Percentiles rank a stretch among this genome's conserved stretches.
phyloP scores from a whole-genome alignment of 2,113 vertebrate species.

The Ophthalmolycus amberensis region DNA sequence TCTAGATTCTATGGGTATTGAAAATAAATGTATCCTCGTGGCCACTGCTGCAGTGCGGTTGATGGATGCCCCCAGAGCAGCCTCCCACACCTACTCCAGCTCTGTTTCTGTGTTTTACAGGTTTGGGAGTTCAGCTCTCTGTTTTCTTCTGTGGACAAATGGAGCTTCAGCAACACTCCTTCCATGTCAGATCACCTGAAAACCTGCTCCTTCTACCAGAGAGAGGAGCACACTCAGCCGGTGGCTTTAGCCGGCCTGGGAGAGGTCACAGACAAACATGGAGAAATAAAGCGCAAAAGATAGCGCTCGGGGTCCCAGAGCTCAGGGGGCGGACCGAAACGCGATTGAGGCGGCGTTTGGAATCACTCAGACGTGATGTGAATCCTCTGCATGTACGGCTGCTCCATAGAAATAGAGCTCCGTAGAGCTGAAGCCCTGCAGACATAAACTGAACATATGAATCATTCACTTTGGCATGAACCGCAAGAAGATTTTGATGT shows the following conservation, averaged over 20 bases:
- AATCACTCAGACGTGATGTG: constrained; percentile 20
- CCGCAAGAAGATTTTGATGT: not conserved
- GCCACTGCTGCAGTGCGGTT: not conserved
- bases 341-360: constrained; percentile 1
- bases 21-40: constrained; percentile 29
- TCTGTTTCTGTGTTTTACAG: constrained; percentile 63
- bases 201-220: constrained; percentile 88
- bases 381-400: not conserved
- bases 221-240: constrained; percentile 83
- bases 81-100: constrained; percentile 8
- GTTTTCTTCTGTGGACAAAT: constrained; percentile 88
- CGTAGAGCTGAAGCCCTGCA: constrained; percentile 12
- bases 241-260: constrained; percentile 86
- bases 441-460: not conserved
- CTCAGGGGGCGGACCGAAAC: constrained; percentile 28
- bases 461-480: constrained; percentile 12
- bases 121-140: constrained; percentile 92
- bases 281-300: constrained; percentile 30
- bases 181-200: constrained; percentile 92
- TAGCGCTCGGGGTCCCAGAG: constrained; percentile 28
- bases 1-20: constrained; percentile 38
- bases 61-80: constrained; percentile 33
- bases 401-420: not conserved
- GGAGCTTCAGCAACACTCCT: constrained; percentile 81
- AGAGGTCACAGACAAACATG: constrained; percentile 67